Evolutionary conservation across 1,140 invertebrate species (phyloP), one percentile per base, ranked within the genome.

Genomic region (Zaprionus capensis): DNA sequence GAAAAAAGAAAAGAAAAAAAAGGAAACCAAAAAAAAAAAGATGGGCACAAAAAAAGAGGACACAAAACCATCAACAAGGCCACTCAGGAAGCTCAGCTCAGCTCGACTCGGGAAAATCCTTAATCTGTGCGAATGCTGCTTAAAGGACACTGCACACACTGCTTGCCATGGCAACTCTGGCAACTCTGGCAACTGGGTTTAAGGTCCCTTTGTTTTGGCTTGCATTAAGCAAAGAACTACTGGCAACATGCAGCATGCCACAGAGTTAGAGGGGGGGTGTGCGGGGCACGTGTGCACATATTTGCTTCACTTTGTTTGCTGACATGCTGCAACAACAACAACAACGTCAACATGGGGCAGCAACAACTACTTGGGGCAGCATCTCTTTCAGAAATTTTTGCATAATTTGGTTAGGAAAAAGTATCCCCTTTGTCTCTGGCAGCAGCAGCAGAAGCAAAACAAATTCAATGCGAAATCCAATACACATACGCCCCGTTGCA

Each of bases 371-470:
- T 51, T 0, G 49, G 38, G 36, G 44, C 28, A 46, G 22, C 56
- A 46, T 44, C 44, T 64, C 56, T 71, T 73, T 73, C 51, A 71
- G 68, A 69, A 71, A 80, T 82, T 82, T 79, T 64, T 82, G 74
- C 83, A 87, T 87, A 88, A 88, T 83, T 88, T 75, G 38, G 71
- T 69, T 58, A 64, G 80, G 51, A 69, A 76, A 78, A 82, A 87
- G 79, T 87, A 88, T 87, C 73, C 73, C 67, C 83, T 74, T 84
- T 82, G 78, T 81, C 63, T 75, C 56, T 63, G 80, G 44, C 51
- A 41, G 41, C 56, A 17, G 57, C 66, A 20, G 11, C 63, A 66
- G 68, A 59, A 20, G 5, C 55, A 49, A 26, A 69, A 49, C 46
- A 61, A 68, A 64, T 71, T 76, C 73, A 71, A 75, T 75, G 59